phyloP scores from a whole-genome alignment of 2,113 vertebrate species.

The Daboia siamensis region DNA sequence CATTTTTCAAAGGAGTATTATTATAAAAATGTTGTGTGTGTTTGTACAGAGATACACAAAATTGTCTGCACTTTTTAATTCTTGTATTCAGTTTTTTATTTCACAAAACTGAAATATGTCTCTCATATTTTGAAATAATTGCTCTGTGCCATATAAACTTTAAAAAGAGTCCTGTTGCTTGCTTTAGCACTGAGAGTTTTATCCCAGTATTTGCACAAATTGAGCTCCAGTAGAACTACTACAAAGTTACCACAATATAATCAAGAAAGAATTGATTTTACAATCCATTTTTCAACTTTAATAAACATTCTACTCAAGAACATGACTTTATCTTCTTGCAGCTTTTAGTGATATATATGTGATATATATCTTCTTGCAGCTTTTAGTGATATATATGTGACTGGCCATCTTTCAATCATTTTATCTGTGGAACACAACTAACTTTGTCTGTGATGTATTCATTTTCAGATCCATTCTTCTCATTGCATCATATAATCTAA shows the following conservation, averaged over 20 bases:
- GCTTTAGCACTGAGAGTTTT: background rate
- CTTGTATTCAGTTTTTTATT: background rate
- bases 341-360: background rate
- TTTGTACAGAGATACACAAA: background rate
- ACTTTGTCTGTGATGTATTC: background rate
- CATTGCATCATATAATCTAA: background rate
- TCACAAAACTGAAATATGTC: slow-evolving; percentile 4
- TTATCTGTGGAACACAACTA: background rate
- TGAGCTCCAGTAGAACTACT: background rate
- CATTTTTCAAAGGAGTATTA: background rate
- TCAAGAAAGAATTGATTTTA: background rate
- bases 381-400: background rate
- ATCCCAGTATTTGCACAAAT: background rate
- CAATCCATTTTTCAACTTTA: background rate
- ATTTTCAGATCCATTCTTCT: background rate
- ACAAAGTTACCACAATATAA: background rate
- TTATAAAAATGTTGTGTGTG: background rate
- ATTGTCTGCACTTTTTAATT: background rate
- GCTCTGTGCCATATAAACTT: background rate
- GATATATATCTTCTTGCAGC: background rate
- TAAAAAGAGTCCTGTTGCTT: background rate
- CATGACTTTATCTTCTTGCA: background rate
- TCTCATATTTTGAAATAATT: slow-evolving; percentile 12
- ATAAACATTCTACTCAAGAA: background rate
- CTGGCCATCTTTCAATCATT: background rate